Percentiles rank a stretch among this genome's conserved stretches.
Evolutionary conservation across 2,113 vertebrate species (phyloP).

Genomic region (Campylorhamphus procurvoides): DNA sequence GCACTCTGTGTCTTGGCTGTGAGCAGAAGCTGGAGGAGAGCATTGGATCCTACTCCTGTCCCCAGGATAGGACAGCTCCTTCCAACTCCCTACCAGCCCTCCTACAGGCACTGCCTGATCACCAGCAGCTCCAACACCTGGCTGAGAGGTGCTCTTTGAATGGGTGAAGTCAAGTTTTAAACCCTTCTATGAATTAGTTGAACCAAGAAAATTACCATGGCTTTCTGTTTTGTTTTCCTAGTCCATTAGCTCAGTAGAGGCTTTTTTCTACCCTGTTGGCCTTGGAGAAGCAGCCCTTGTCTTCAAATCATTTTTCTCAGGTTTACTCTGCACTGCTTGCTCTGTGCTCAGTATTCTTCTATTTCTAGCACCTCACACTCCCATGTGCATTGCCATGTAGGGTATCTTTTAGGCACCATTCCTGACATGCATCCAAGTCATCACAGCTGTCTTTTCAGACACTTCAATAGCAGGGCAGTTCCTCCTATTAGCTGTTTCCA

Average conservation of each 20-base stretch:
- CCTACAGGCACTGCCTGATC: accelerated
- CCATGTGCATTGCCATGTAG: not conserved
- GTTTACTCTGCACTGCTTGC: not conserved
- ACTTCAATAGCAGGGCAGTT: not conserved
- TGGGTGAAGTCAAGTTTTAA: not conserved
- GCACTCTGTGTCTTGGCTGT: not conserved
- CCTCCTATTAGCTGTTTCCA: not conserved
- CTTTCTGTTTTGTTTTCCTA: not conserved
- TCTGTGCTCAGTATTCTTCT: not conserved
- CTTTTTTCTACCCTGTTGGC: not conserved
- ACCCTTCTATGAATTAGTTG: not conserved
- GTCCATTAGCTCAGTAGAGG: not conserved
- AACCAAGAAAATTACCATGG: not conserved
- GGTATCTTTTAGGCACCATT: not conserved
- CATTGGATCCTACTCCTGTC: not conserved
- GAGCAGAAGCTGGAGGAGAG: not conserved
- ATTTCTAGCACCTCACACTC: not conserved
- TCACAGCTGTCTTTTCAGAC: slow-evolving; percentile 10
- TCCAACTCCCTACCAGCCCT: not conserved
- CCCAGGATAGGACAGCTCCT: not conserved
- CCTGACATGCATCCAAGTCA: not conserved
- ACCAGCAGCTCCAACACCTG: accelerated
- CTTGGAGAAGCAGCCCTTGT: not conserved
- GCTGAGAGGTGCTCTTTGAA: not conserved
- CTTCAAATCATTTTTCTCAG: not conserved